Base-by-base conservation (phyloP, 2,888 invertebrate genomes). In the Mimumesa dahlbomi region DNA sequence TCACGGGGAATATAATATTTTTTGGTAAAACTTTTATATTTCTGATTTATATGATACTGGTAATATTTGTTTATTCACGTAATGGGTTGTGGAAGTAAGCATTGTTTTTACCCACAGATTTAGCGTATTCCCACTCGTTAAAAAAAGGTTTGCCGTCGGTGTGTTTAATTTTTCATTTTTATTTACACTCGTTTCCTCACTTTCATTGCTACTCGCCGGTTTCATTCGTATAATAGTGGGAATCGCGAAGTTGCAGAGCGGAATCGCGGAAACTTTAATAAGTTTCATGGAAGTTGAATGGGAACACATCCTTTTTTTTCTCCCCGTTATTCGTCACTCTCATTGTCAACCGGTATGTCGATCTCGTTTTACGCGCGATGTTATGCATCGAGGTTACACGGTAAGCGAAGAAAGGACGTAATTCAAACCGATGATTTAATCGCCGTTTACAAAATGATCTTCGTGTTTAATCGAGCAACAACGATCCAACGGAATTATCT, bases 271-370 rank as follows among this genome's bases (percentile, higher is more conserved):
- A 62, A 46, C 29, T 49, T 25, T 34, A 67, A 58, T 50, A 18
- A 65, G 56, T 48, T 58, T 31, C 48, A 13, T n/a, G 38, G 36
- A 57, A 54, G 31, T 21, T 14, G 38, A 42, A 34, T 31, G 42
- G 6, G 42, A 46, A 50, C 19, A 29, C 25, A 14, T 38, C 25
- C 25, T 25, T 25, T 25, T 25, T 25, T 29, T 16, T 48, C n/a
- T 36, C 19, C 13, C 61, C 69, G 58, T 71, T 77, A 67, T 56
- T 45, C 50, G 38, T 68, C 64, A 50, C 62, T 77, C 62, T 65
- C 62, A 59, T 62, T 63, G 57, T 66, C 58, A 19, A 64, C 40
- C 14, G n/a, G 62, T 19, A 18, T 16, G 48, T 53, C 48, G 57
- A 25, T 72, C 50, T 42, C 34, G 18, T 48, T 53, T 22, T 18